Evolutionary conservation across 1,140 invertebrate species (phyloP).

Genomic region (Dendrolimus kikuchii): DNA sequence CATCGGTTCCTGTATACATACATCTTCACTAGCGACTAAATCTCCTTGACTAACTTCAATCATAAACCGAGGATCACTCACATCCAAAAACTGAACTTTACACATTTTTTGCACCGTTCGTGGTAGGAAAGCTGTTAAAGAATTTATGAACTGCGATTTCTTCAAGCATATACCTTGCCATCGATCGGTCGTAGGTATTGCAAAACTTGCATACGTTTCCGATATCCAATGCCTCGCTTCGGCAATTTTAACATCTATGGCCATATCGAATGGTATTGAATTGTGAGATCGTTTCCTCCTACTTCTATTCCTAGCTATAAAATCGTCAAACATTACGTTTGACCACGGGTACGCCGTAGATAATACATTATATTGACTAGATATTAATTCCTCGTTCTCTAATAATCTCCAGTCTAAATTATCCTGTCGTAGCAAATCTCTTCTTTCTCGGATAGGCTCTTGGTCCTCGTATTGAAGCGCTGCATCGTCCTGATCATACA

Average conservation of each 20-base stretch:
- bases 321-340: slow-evolving; percentile 74
- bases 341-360: slow-evolving; percentile 62
- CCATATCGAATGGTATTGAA: slow-evolving; percentile 69
- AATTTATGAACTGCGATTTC: slow-evolving; percentile 85
- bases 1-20: slow-evolving; percentile 84
- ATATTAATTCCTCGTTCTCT: slow-evolving; percentile 53
- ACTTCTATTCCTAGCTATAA: slow-evolving; percentile 68
- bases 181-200: slow-evolving; percentile 84
- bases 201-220: slow-evolving; percentile 87
- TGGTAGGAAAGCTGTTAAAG: slow-evolving; percentile 82
- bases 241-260: slow-evolving; percentile 71
- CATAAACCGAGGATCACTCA: slow-evolving; percentile 83
- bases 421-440: slow-evolving; percentile 48
- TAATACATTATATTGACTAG: slow-evolving; percentile 65
- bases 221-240: slow-evolving; percentile 88
- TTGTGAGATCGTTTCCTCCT: slow-evolving; percentile 57
- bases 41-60: slow-evolving; percentile 86
- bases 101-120: slow-evolving; percentile 81
- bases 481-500: slow-evolving; percentile 65
- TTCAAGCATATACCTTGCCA: slow-evolving; percentile 85
- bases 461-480: slow-evolving; percentile 53
- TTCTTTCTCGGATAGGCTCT: slow-evolving; percentile 56
- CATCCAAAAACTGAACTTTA: slow-evolving; percentile 82
- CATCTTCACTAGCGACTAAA: slow-evolving; percentile 83
- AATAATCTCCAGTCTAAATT: slow-evolving; percentile 64